Base-by-base conservation (phyloP, 2,888 invertebrate genomes). In the Shargacucullia verbasci region DNA sequence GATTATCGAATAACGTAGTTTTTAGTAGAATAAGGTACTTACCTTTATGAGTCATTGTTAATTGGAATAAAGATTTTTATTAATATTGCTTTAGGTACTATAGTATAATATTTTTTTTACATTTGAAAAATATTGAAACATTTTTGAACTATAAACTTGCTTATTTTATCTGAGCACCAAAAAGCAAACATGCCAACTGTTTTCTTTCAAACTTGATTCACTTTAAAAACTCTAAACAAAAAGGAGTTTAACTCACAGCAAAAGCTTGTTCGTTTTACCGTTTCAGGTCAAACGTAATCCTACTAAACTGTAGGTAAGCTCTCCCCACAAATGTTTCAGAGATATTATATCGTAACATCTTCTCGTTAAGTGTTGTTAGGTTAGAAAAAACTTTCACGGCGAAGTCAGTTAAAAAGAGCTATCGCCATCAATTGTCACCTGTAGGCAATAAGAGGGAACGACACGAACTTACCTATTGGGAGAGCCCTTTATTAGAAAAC, bases 361-460 rank as follows among this genome's bases (percentile, higher is more conserved):
- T 63, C 67, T 61, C 64, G 70, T 66, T 73, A 80, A 82, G 78
- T 76, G 73, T 62, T 73, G 70, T 68, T 76, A 69, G 48, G 56
- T 71, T 55, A 58, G 57, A 71, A 65, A 59, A 65, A 84, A 84
- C 73, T 85, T 84, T 73, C 70, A 76, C 82, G 71, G 52, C 76
- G 74, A 90, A 90, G 89, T 88, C 85, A 86, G 86, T 88, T 89
- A 88, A 89, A 90, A 90, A 89, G 86, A 88, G 83, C 88, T 84
- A 89, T 90, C 78, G 84, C 83, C 87, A 93, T 93, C 92, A 92
- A 93, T 93, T 93, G 93, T 91, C 92, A 92, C 91, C 88, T 82
- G 87, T 86, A 88, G 82, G 88, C 89, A 92, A 92, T 93, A 93
- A 93, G 85, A 83, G 84, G 73, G 81, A 85, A 85, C 81, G 76